These are phyloP conservation scores for Paraplagusia blochii DNA, from an alignment of 2,113 vertebrate genomes.

Conservation along the genomic window DNA sequence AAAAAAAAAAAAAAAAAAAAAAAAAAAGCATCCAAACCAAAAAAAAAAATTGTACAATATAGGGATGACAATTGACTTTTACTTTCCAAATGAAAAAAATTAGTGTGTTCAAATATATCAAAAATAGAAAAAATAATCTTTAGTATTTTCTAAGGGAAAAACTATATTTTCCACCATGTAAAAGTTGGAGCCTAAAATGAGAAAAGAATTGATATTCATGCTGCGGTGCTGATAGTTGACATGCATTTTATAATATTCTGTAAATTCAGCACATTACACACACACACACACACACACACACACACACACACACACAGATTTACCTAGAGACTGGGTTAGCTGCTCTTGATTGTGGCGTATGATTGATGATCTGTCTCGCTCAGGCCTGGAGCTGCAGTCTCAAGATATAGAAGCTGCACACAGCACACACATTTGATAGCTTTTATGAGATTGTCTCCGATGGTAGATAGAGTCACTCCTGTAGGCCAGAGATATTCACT, in stretches of 20 bases:
- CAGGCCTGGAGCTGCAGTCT: constrained; percentile 25
- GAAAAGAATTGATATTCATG: not conserved
- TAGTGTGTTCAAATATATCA: not conserved
- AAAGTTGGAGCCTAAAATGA: not conserved
- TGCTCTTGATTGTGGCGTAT: constrained; percentile 38
- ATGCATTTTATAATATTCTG: constrained; percentile 7
- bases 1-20: no score
- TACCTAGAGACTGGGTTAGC: constrained; percentile 22
- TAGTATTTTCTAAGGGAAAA: no score
- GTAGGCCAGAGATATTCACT: not conserved
- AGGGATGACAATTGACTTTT: not conserved
- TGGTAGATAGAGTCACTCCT: constrained; percentile 19
- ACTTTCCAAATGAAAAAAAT: not conserved
- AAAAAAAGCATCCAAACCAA: no score
- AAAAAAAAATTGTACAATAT: no score
- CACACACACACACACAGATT: constrained; percentile 16
- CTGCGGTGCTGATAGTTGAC: constrained; percentile 2
- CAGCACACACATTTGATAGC: constrained; percentile 26
- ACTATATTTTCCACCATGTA: no score
- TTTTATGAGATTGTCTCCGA: constrained; percentile 45
- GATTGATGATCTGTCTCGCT: constrained; percentile 47
- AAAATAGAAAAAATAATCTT: not conserved
- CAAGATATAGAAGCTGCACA: constrained; percentile 23
- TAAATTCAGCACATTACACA: constrained; percentile 29
- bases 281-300: not conserved